A percentile compares a stretch with the other conserved stretches of the same genome.
Evolutionary conservation across 2,888 invertebrate species (phyloP).

Genomic region (Phragmatobia fuliginosa): DNA sequence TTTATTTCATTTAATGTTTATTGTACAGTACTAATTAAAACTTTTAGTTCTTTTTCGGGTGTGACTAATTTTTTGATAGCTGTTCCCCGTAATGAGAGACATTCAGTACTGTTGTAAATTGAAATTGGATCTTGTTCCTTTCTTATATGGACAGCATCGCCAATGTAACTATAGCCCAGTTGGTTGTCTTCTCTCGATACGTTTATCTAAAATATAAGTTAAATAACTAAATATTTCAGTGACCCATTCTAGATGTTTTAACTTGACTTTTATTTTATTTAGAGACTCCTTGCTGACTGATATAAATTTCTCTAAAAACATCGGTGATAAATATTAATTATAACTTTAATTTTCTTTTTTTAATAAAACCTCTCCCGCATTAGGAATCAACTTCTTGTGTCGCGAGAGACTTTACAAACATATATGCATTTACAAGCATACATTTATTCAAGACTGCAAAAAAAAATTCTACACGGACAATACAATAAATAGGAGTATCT

Average conservation of each 20-base stretch:
- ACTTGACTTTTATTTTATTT: too few species aligned
- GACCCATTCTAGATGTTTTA: background rate
- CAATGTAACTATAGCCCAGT: constrained; percentile 56
- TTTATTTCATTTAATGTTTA: constrained; percentile 43
- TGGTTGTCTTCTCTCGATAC: constrained; percentile 51
- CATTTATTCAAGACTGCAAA: too few species aligned
- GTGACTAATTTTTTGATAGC: constrained; percentile 50
- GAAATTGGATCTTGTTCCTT: constrained; percentile 49
- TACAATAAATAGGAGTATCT: too few species aligned
- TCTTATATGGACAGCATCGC: constrained; percentile 56
- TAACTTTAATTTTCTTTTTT: too few species aligned
- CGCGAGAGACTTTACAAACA: too few species aligned
- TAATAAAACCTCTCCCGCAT: too few species aligned
- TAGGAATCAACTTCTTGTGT: too few species aligned
- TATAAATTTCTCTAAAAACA: too few species aligned
- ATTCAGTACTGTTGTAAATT: constrained; percentile 50
- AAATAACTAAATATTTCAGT: background rate
- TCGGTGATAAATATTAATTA: too few species aligned
- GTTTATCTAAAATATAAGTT: constrained; percentile 43
- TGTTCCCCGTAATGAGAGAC: constrained; percentile 51
- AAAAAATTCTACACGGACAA: too few species aligned
- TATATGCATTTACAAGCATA: too few species aligned
- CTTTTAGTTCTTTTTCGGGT: constrained; percentile 42
- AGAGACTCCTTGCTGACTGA: too few species aligned
- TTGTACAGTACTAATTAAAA: constrained; percentile 48